Percentiles rank a stretch among this genome's conserved stretches.
Evolutionary conservation across 2,888 invertebrate genomes (phyloP).

Genomic region (Acronicta leporina): DNA sequence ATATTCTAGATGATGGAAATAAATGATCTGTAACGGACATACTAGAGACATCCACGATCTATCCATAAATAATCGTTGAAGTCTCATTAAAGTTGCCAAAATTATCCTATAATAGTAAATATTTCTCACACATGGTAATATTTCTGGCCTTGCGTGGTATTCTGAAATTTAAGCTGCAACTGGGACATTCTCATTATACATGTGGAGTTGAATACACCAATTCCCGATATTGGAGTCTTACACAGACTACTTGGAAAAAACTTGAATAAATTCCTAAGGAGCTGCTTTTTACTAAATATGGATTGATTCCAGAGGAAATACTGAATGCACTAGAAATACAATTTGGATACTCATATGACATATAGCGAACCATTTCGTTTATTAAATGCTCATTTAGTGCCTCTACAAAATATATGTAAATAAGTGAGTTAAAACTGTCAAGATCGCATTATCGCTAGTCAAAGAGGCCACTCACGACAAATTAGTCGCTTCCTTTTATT

Average conservation of each 20-base stretch:
- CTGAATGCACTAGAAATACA: too few relatives aligned
- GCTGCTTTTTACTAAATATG: too few relatives aligned
- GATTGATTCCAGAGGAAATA: too few relatives aligned
- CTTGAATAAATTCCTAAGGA: too few relatives aligned
- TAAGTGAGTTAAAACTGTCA: slow-evolving; percentile 29
- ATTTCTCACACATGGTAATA: slow-evolving; percentile 9
- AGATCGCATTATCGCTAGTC: slow-evolving; percentile 46
- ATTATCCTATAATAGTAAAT: not conserved
- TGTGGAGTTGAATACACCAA: too few relatives aligned
- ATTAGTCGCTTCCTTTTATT: slow-evolving; percentile 66
- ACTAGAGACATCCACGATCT: too few relatives aligned
- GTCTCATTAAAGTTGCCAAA: too few relatives aligned
- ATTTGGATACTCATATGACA: not conserved
- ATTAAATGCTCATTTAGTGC: slow-evolving; percentile 1
- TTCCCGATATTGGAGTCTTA: too few relatives aligned
- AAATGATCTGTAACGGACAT: too few relatives aligned
- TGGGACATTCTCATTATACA: not conserved
- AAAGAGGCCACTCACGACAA: slow-evolving; percentile 61
- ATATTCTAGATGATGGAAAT: too few relatives aligned
- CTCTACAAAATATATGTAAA: slow-evolving; percentile 9
- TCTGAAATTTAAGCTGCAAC: slow-evolving; percentile 35
- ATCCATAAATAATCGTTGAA: too few relatives aligned
- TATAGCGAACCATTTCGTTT: not conserved
- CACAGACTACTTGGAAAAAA: too few relatives aligned
- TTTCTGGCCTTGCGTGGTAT: slow-evolving; percentile 13